Percentiles rank a stretch among this genome's conserved stretches.
These are phyloP conservation scores for Vannuccia rotundouncinata DNA, from an alignment of 2,888 invertebrate species.

Conservation along the genomic window DNA sequence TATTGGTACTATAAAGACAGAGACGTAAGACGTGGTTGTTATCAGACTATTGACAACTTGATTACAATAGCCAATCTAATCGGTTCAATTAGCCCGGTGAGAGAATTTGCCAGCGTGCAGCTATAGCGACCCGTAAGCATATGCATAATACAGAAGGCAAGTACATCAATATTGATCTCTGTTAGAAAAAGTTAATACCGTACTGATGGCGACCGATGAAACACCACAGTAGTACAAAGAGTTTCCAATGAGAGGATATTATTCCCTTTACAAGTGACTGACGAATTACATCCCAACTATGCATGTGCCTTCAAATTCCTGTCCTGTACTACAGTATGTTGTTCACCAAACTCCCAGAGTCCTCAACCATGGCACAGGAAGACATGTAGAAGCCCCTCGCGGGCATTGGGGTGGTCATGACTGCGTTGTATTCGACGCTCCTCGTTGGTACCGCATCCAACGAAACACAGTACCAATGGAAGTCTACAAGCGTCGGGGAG, in stretches of 20 bases:
- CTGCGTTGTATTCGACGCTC: background rate
- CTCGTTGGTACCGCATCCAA: constrained; percentile 6
- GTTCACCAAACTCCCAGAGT: background rate
- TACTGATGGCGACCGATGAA: too few species aligned
- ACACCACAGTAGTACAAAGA: too few species aligned
- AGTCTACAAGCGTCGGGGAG: background rate
- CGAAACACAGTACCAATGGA: background rate
- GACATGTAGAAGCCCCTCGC: background rate
- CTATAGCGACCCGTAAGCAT: background rate
- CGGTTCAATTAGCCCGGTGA: background rate
- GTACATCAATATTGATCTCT: background rate
- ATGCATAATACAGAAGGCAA: too few species aligned
- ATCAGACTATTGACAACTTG: background rate
- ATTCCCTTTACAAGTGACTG: too few species aligned
- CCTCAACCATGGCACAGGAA: background rate
- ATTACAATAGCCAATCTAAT: background rate
- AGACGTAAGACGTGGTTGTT: too few species aligned
- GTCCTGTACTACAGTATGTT: background rate
- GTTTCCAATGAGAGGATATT: too few species aligned
- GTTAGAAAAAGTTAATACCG: background rate
- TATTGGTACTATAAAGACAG: too few species aligned
- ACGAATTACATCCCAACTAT: background rate
- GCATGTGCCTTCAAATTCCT: background rate
- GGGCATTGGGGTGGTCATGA: constrained; percentile 4
- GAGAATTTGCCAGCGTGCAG: background rate